Conservation (phyloP, 2,888 invertebrate species). For the Philaethria dido region DNA sequence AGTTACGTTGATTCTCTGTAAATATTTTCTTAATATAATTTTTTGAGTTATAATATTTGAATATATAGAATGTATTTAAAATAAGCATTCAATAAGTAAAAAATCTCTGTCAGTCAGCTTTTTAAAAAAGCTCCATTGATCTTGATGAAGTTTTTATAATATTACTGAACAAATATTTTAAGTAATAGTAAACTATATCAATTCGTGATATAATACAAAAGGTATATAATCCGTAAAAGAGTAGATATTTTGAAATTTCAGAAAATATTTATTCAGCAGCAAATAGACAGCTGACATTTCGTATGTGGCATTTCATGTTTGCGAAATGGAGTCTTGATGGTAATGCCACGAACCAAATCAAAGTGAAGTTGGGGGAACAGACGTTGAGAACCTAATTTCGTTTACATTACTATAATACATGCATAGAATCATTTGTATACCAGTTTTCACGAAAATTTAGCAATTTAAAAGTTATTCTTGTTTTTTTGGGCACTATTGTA, state of each 20-base stretch:
- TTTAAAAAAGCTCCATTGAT: no score
- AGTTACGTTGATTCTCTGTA: no score
- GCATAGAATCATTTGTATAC: background rate
- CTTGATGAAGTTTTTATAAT: no score
- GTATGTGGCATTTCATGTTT: constrained; percentile 62
- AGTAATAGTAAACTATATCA: background rate
- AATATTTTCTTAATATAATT: no score
- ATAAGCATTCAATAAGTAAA: no score
- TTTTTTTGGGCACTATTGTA: background rate
- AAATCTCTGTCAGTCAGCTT: no score
- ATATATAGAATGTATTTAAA: no score
- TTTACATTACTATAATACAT: constrained; percentile 1
- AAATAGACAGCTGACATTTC: constrained; percentile 38
- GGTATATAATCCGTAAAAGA: background rate
- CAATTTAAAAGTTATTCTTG: background rate
- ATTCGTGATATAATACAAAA: no score
- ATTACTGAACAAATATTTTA: background rate
- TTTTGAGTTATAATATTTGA: no score
- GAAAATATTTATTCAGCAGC: constrained; percentile 4
- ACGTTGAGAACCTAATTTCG: constrained; percentile 11
- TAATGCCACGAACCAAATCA: constrained; percentile 44
- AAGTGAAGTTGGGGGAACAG: constrained; percentile 31
- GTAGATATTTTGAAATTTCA: background rate
- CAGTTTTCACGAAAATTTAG: no score
- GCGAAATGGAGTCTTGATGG: constrained; percentile 56